Base-by-base conservation (phyloP, 2,888 invertebrate genomes). In the Ochropleura leucogaster region DNA sequence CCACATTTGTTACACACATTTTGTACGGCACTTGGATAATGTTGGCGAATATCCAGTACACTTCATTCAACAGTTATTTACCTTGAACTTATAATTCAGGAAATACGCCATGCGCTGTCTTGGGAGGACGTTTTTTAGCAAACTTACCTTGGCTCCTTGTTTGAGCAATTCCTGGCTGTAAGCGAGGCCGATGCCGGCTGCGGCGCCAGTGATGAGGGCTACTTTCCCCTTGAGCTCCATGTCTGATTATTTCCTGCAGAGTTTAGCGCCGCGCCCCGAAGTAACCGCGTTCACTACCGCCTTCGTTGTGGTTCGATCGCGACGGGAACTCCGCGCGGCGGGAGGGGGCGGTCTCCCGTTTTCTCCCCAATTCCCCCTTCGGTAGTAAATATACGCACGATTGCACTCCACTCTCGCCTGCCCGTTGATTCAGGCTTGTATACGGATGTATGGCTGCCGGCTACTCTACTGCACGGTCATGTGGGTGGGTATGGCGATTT, bases 221-320 rank as follows among this genome's bases (percentile, higher is more conserved):
- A 98, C 98, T 93, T 97, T 98, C 83, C 98, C 98, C 93, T 97
- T 98, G 82, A 98, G 93, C 90, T 98, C 98, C 98, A 98, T 98
- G 70, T 84, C 62, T 87, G 82, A 88, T 84, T 88, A 86, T 87
- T 88, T 89, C 83, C 83, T 87, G 77, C 85, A 86, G 82, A 85
- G 64, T 83, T 18, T 79, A 90, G 86, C 89, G 89, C 92, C 93
- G 92, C 93, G 92, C 92, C 93, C 90, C 79, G 81, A 82, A 91
- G 92, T 92, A 90, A 89, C 88, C 89, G 90, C 86, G 79, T 85
- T 84, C 89, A 89, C 90, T 90, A 89, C 90, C 86, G 90, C 89
- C 90, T 90, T 87, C 89, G 91, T 89, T 90, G 91, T 91, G 91
- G 90, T 94, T 95, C 95, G 96, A 95, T 95, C 94, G 93, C 88